These are phyloP conservation scores for Lycaon pictus DNA, from an alignment of 2,113 vertebrate species.

Conservation along the genomic window DNA sequence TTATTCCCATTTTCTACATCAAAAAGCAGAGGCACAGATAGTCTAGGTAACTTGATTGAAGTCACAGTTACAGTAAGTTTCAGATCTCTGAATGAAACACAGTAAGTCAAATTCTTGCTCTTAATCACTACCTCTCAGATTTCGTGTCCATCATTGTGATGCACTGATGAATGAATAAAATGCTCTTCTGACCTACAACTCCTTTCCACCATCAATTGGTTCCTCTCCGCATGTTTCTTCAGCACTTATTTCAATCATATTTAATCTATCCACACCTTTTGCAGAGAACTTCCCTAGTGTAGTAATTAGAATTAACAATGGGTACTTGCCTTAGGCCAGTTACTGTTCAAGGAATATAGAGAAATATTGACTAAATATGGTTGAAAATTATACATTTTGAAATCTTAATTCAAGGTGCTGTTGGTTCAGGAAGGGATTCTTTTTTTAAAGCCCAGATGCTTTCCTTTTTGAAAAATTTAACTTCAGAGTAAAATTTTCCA, in stretches of 20 bases:
- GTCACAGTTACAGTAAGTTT: not conserved
- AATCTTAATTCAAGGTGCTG: not conserved
- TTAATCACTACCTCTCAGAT: not conserved
- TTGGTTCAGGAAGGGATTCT: not conserved
- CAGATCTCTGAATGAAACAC: not conserved
- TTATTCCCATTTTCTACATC: not conserved
- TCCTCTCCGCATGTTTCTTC: not conserved
- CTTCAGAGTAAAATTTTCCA: not conserved
- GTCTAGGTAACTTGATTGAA: not conserved
- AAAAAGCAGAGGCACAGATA: not conserved
- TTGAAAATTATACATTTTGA: not conserved
- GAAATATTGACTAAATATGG: not conserved
- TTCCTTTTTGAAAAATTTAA: not conserved
- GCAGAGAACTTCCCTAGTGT: not conserved
- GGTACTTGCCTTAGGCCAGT: not conserved
- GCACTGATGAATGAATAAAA: not conserved
- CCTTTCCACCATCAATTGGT: not conserved
- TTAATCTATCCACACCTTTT: not conserved
- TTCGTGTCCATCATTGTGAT: not conserved
- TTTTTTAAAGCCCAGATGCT: not conserved
- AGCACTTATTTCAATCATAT: not conserved
- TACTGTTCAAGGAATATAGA: not conserved
- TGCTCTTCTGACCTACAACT: not conserved
- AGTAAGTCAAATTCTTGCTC: not conserved
- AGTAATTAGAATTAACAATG: not conserved